Percentiles rank a stretch among this genome's conserved stretches.
phyloP scores from a whole-genome alignment of 2,888 invertebrate genomes.

The Bimastos eiseni region DNA sequence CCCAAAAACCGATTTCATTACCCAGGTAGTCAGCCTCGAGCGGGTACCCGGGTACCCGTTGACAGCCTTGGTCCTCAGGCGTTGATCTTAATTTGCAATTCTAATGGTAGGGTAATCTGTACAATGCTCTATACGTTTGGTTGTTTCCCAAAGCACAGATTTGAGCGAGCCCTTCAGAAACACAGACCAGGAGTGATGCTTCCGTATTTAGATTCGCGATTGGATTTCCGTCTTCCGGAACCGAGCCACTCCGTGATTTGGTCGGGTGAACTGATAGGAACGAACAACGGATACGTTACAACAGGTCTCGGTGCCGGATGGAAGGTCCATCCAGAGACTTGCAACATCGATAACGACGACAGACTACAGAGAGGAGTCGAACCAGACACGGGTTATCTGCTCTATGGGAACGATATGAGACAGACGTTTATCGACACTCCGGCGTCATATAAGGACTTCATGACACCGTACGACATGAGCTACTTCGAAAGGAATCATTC shows the following conservation, averaged over 20 bases:
- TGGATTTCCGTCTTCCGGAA: neutral
- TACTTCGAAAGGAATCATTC: neutral
- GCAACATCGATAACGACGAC: neutral
- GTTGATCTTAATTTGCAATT: no score
- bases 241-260: neutral
- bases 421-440: neutral
- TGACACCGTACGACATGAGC: neutral
- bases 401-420: neutral
- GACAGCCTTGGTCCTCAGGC: no score
- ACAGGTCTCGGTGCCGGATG: neutral
- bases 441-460: neutral
- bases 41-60: no score
- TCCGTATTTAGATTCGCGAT: no score
- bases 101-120: no score
- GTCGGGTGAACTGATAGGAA: neutral
- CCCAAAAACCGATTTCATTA: no score
- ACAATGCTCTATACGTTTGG: no score
- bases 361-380: neutral
- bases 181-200: no score
- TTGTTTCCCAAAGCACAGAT: no score
- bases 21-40: no score
- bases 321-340: neutral
- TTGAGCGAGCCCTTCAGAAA: no score
- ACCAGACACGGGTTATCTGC: neutral
- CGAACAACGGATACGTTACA: neutral